These are phyloP conservation scores for Hydrophis major DNA, from an alignment of 2,797 vertebrate species.

Conservation along the genomic window DNA sequence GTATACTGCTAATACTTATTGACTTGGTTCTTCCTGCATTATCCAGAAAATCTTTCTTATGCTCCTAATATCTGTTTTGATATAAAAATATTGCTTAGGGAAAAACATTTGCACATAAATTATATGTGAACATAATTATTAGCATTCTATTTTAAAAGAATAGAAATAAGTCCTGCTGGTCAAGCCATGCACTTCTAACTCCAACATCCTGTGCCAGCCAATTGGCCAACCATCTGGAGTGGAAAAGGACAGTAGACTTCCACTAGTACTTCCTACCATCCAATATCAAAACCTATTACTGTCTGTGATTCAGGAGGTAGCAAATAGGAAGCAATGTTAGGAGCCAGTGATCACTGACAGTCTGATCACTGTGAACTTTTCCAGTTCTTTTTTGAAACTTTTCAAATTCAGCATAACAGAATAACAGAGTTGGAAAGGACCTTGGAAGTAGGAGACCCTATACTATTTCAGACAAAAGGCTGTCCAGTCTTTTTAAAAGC, in stretches of 20 bases:
- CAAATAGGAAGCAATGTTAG: not conserved
- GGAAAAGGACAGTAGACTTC: not conserved
- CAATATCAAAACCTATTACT: not conserved
- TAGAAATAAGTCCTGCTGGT: not conserved
- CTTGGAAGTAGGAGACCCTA: not conserved
- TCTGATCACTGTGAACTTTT: not conserved
- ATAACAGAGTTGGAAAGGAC: not conserved
- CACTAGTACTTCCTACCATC: not conserved
- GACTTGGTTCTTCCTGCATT: not conserved
- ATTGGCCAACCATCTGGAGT: not conserved
- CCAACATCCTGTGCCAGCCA: not conserved
- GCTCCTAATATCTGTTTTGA: not conserved
- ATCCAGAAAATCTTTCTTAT: not conserved
- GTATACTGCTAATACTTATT: not conserved
- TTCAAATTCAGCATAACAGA: not conserved
- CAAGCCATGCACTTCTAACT: not conserved
- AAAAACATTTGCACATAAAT: not conserved
- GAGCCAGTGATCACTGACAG: not conserved
- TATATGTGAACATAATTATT: not conserved
- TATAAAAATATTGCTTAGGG: not conserved
- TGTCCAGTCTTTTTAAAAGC: not conserved
- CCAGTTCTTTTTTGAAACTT: not conserved
- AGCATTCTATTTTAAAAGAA: not conserved
- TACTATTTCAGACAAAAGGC: not conserved
- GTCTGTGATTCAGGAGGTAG: not conserved